A percentile compares a stretch with the other conserved stretches of the same genome.
Conservation (phyloP, 1,140 invertebrate genomes). For the Megathymus violae region DNA sequence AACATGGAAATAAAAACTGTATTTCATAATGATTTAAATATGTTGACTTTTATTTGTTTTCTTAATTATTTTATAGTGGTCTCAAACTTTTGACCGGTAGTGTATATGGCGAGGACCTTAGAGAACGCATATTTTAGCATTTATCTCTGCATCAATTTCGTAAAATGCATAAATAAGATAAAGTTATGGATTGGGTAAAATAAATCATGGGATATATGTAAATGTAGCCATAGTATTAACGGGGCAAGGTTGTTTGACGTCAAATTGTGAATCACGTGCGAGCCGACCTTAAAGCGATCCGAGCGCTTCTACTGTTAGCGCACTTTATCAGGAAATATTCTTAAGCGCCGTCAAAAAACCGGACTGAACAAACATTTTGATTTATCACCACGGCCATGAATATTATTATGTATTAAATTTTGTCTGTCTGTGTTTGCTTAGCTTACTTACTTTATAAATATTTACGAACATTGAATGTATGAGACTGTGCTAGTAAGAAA, state of each 20-base stretch:
- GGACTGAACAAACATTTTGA: constrained; percentile 7
- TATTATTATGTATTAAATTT: constrained; percentile 13
- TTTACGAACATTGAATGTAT: neutral
- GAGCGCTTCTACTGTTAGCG: constrained; percentile 32
- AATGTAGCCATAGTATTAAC: constrained; percentile 32
- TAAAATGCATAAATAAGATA: too few species aligned
- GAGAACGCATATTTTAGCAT: too few species aligned
- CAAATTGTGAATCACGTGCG: constrained; percentile 63
- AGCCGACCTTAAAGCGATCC: constrained; percentile 55
- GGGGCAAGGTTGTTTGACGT: constrained; percentile 63
- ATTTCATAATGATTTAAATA: too few species aligned
- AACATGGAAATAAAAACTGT: too few species aligned
- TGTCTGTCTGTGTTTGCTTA: neutral
- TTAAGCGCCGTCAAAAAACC: neutral
- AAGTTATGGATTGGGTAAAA: neutral
- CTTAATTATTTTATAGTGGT: too few species aligned
- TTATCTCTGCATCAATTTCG: too few species aligned
- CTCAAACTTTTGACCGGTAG: too few species aligned
- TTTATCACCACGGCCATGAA: constrained; percentile 10
- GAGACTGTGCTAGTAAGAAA: constrained; percentile 3
- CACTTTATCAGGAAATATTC: constrained; percentile 5
- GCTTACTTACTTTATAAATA: neutral
- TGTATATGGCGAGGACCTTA: too few species aligned
- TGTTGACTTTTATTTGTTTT: too few species aligned
- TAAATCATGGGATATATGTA: constrained; percentile 8